phyloP scores from a whole-genome alignment of 2,888 invertebrate species.

The Ennomos fuscantarius region DNA sequence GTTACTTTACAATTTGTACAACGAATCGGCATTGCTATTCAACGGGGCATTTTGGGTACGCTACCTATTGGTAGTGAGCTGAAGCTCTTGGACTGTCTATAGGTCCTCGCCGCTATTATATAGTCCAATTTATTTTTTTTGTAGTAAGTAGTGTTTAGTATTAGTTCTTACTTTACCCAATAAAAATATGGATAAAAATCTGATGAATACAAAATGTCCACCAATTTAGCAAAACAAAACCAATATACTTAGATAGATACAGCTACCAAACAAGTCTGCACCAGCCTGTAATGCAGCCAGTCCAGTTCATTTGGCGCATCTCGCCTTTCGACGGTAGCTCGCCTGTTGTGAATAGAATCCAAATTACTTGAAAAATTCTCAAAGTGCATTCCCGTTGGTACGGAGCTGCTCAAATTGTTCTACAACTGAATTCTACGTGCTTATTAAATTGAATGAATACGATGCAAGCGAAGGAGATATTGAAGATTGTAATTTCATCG shows the following conservation, averaged over 20 bases:
- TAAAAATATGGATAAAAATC: too few species aligned
- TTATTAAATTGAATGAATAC: conserved; percentile 43
- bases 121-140: too few species aligned
- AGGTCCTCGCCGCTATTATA: too few species aligned
- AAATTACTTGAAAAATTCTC: conserved; percentile 77
- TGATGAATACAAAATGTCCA: too few species aligned
- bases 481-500: neutral
- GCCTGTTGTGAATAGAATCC: conserved; percentile 77
- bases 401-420: conserved; percentile 56
- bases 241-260: neutral
- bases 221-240: too few species aligned
- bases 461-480: neutral
- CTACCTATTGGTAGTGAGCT: too few species aligned
- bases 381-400: conserved; percentile 55
- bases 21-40: too few species aligned
- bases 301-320: conserved; percentile 72
- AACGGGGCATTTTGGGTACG: too few species aligned
- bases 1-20: too few species aligned
- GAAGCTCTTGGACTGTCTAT: too few species aligned
- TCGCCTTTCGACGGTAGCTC: conserved; percentile 59
- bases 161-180: too few species aligned
- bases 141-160: too few species aligned
- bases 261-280: conserved; percentile 1
- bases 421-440: conserved; percentile 50
- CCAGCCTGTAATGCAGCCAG: conserved; percentile 33